Base-by-base conservation (phyloP, 2,113 vertebrate genomes). In the Piaya cayana region DNA sequence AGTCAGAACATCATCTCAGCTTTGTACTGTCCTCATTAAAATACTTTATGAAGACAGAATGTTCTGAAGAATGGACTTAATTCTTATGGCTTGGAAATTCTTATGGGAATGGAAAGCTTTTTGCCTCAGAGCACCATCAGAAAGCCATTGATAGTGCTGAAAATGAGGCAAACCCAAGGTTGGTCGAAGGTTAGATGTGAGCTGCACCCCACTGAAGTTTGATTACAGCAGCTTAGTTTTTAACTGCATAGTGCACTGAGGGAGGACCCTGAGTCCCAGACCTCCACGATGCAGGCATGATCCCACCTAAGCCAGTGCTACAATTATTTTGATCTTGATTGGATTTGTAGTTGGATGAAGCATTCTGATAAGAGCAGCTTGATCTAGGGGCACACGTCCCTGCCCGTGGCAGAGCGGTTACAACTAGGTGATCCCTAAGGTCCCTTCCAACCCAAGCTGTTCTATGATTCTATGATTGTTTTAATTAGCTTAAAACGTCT, bases 401-500 rank as follows among this genome's bases (percentile, higher is more conserved):
- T 39, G 39, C 39, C 39, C 39, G 12, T 39, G 39, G 39, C 39
- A 39, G 39, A 12, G 39, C 9, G 39, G 39, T 39, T 39, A 12
- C 9, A 39, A 39, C 39, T 39, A 39, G 39, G 39, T 39, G 39
- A 39, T 39, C 39, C 39, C 9, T 39, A 39, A 39, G 39, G 39
- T 39, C 39, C 12, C 39, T 39, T 39, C 39, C 39, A 39, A 39
- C 39, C 39, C 39, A 39, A 39, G 12, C 9, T 39, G 12, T 39
- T 39, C 39, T 39, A 39, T 39, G 43, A 39, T 39, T 39, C 39
- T 39, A 39, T 39, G 43, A 45, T 45, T 45, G 15, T 90, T 70
- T 49, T 81, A 96, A 78, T 92, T 92, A 49, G 72, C 92, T 94
- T 86, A 90, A 94, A 39, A 68, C 15, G 1, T 92, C 63, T 79